Percentiles rank a stretch among this genome's conserved stretches.
phyloP scores from a whole-genome alignment of 2,113 vertebrate genomes.

The Etheostoma spectabile region DNA sequence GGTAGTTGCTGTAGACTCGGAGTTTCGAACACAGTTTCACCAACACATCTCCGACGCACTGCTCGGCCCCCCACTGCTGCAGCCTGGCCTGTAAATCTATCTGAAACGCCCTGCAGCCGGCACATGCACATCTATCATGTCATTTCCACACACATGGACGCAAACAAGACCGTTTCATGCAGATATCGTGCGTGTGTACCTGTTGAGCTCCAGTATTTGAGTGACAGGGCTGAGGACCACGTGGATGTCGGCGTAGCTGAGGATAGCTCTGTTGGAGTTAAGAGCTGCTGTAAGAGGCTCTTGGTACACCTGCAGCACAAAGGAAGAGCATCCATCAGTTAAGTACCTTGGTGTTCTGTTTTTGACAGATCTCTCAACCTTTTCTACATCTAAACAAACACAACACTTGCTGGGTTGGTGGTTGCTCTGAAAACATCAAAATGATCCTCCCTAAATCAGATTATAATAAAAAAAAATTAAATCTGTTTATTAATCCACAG shows the following conservation, averaged over 20 bases:
- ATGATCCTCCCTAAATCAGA: not conserved
- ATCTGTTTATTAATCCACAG: too few relatives aligned
- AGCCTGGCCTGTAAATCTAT: constrained; percentile 78
- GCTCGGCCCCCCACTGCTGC: constrained; percentile 83
- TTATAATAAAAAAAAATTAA: not conserved
- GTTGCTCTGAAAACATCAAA: not conserved
- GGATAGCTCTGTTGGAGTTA: constrained; percentile 86
- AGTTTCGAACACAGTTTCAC: constrained; percentile 83
- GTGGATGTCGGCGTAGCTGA: constrained; percentile 81
- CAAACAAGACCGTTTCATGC: not conserved
- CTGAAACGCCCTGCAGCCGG: constrained; percentile 78
- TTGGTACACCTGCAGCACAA: constrained; percentile 78
- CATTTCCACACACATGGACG: not conserved
- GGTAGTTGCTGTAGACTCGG: constrained; percentile 85
- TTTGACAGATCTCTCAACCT: not conserved
- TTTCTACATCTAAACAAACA: not conserved
- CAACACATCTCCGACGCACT: constrained; percentile 86
- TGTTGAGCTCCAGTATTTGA: constrained; percentile 82
- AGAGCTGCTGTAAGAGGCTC: constrained; percentile 85
- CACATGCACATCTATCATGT: not conserved
- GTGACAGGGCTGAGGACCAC: constrained; percentile 83
- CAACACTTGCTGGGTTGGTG: not conserved
- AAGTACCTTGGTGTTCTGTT: not conserved
- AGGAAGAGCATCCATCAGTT: not conserved
- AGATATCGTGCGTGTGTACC: constrained; percentile 58